Percentiles rank a stretch among this genome's conserved stretches.
Evolutionary conservation across 2,113 vertebrate species (phyloP).

Genomic region (Uria lomvia): DNA sequence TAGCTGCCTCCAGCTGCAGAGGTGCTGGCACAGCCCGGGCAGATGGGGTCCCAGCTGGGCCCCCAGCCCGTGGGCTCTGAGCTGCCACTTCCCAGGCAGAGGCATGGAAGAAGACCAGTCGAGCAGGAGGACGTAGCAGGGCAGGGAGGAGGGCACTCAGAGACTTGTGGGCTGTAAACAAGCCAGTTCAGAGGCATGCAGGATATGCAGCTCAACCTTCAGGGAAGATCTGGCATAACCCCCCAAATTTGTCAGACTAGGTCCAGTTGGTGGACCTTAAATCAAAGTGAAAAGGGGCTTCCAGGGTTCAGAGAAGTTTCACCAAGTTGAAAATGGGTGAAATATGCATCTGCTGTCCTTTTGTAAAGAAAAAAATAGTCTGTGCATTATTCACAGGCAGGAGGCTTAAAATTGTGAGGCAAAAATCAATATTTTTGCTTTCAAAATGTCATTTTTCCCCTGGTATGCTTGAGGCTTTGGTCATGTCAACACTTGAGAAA

Average conservation of each 20-base stretch:
- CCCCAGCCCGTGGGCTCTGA: neutral
- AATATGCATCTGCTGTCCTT: neutral
- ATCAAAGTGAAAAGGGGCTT: neutral
- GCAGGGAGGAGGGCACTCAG: neutral
- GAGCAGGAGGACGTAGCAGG: neutral
- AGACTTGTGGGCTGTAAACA: neutral
- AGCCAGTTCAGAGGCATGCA: neutral
- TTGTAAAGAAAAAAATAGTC: neutral
- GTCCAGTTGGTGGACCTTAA: neutral
- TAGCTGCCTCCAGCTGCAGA: neutral
- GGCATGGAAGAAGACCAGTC: no score
- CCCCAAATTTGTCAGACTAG: neutral
- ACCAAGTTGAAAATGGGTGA: neutral
- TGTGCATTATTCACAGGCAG: neutral
- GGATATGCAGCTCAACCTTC: neutral
- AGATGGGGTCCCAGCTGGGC: neutral
- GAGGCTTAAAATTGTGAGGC: neutral
- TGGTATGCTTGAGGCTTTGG: neutral
- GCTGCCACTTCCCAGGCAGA: neutral
- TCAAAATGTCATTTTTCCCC: neutral
- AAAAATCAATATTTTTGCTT: neutral
- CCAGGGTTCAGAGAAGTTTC: rapidly evolving
- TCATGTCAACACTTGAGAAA: neutral
- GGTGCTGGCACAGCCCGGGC: neutral
- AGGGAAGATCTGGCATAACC: neutral